Evolutionary conservation across 2,888 invertebrate genomes (phyloP).

Genomic region (Leptinotarsa juncta): DNA sequence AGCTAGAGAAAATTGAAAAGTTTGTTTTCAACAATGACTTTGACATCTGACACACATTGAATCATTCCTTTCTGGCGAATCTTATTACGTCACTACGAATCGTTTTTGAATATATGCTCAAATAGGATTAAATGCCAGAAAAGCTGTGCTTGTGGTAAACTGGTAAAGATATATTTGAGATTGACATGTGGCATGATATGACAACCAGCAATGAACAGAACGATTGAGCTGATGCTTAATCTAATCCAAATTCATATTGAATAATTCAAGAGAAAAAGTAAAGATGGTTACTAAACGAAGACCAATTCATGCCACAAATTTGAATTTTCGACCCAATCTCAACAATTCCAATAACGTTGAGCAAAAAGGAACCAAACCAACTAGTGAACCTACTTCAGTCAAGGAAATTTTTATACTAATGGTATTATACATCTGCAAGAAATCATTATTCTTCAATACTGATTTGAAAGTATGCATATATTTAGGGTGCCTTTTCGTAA

Average conservation of each 20-base stretch:
- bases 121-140: no score
- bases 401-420: conserved; percentile 84
- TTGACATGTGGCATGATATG: no score
- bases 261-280: not conserved
- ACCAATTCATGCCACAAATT: conserved; percentile 59
- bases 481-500: conserved; percentile 81
- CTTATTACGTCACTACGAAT: no score
- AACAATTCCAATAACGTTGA: conserved; percentile 63
- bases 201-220: no score
- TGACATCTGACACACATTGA: no score
- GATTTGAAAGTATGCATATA: conserved; percentile 89
- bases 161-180: no score
- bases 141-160: no score
- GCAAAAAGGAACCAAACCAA: conserved; percentile 80
- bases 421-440: conserved; percentile 88
- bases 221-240: not conserved
- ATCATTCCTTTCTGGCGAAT: no score
- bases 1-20: no score
- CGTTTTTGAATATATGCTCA: no score
- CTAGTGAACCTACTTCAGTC: conserved; percentile 85
- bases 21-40: no score
- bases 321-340: conserved; percentile 72
- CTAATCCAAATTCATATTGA: not conserved
- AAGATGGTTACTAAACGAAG: conserved; percentile 52
- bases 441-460: conserved; percentile 86